Conservation (phyloP, 2,888 invertebrate species). For the Perithous albicinctus region DNA sequence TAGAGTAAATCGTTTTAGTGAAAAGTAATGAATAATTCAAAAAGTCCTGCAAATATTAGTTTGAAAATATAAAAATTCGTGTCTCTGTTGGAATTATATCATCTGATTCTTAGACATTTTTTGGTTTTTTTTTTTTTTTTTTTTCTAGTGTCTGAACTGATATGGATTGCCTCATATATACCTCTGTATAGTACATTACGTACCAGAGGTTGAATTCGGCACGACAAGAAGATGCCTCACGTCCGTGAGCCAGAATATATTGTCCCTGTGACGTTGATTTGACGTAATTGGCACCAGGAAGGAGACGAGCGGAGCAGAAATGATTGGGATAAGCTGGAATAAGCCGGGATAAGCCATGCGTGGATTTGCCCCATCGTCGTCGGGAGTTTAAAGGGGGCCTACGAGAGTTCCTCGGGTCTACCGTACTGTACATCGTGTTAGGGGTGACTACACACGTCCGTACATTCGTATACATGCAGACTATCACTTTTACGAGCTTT, state of each 20-base stretch:
- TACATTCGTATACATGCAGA: constrained; percentile 14
- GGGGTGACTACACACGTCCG: constrained; percentile 19
- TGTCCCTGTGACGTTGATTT: constrained; percentile 83
- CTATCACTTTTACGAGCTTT: constrained; percentile 18
- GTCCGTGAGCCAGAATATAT: constrained; percentile 68
- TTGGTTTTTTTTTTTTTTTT: no score
- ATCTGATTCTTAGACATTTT: no score
- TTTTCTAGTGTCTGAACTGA: no score
- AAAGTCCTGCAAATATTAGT: no score
- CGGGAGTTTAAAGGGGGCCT: constrained; percentile 52
- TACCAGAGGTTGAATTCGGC: constrained; percentile 18
- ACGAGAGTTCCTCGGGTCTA: constrained; percentile 41
- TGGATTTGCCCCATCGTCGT: constrained; percentile 67
- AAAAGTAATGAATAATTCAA: no score
- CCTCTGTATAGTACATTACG: not conserved
- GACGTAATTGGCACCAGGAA: constrained; percentile 84
- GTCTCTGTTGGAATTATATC: no score
- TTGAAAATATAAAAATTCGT: no score
- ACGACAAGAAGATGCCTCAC: constrained; percentile 32
- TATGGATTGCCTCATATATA: no score
- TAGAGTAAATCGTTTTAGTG: no score
- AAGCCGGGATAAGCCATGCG: constrained; percentile 83
- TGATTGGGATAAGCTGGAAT: constrained; percentile 85
- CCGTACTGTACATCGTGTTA: constrained; percentile 1
- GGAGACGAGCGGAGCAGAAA: constrained; percentile 81